phyloP scores from a whole-genome alignment of 2,888 invertebrate species.

The Hirtodrosophila duncani region DNA sequence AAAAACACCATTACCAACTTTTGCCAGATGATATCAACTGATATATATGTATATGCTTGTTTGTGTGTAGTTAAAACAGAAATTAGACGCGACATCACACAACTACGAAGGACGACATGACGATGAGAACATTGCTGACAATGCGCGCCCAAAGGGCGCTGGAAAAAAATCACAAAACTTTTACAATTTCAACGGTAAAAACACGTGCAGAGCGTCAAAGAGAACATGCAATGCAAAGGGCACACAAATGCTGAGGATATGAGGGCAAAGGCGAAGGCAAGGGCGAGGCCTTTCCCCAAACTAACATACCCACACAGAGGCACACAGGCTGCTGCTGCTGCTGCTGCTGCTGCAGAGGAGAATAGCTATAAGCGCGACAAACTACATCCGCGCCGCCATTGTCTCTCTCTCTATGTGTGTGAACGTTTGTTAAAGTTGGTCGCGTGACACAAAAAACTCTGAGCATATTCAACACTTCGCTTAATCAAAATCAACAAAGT shows the following conservation, averaged over 20 bases:
- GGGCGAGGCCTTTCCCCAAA: conserved; percentile 15
- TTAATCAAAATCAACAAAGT: too few relatives aligned
- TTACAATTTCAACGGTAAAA: conserved; percentile 67
- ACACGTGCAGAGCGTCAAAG: conserved; percentile 68
- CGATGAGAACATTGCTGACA: conserved; percentile 29
- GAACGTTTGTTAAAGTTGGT: too few relatives aligned
- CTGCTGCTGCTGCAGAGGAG: conserved; percentile 6
- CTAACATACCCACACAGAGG: conserved; percentile 9
- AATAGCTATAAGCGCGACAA: conserved; percentile 52
- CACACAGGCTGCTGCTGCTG: too few relatives aligned
- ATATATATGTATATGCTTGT: too few relatives aligned
- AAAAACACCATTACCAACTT: conserved; percentile 55
- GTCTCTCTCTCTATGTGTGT: conserved; percentile 12
- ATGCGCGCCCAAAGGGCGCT: conserved; percentile 53
- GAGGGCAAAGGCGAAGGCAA: conserved; percentile 16
- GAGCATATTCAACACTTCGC: too few relatives aligned
- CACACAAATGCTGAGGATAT: conserved; percentile 13
- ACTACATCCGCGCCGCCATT: conserved; percentile 49
- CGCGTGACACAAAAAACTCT: too few relatives aligned
- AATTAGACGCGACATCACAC: conserved; percentile 60
- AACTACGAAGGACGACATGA: neutral
- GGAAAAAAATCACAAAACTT: conserved; percentile 58
- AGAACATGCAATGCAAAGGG: conserved; percentile 30
- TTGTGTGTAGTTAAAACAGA: conserved; percentile 67
- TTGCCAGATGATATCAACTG: conserved; percentile 54